Percentiles rank a stretch among this genome's conserved stretches.
Evolutionary conservation across 2,888 invertebrate species (phyloP).

Genomic region (Lamellibrachia satsuma): DNA sequence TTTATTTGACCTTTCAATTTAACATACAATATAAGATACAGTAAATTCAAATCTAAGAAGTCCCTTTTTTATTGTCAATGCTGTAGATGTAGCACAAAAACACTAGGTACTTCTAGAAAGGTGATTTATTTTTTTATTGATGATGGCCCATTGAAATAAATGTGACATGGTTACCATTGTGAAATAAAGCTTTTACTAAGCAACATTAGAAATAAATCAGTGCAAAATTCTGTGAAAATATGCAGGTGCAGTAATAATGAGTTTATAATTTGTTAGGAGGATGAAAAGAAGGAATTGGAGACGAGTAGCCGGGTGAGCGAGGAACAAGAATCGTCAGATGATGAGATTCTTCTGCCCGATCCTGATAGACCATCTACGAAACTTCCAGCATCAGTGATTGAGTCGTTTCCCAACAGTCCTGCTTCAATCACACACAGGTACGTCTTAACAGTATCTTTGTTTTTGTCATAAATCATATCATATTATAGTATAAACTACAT

Average conservation of each 20-base stretch:
- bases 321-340: constrained; percentile 55
- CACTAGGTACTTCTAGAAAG: too few relatives aligned
- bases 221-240: not conserved
- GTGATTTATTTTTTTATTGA: not conserved
- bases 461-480: not conserved
- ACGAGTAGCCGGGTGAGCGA: constrained; percentile 55
- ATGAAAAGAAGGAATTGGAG: constrained; percentile 49
- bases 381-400: constrained; percentile 54
- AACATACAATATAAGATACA: too few relatives aligned
- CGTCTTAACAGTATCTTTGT: not conserved
- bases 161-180: too few relatives aligned
- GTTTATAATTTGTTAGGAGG: constrained; percentile 37
- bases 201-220: not conserved
- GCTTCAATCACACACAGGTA: constrained; percentile 48
- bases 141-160: not conserved
- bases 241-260: not conserved
- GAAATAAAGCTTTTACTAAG: too few relatives aligned
- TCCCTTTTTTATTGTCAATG: too few relatives aligned
- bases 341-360: constrained; percentile 48
- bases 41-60: too few relatives aligned
- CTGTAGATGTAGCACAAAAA: too few relatives aligned
- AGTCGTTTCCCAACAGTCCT: constrained; percentile 75
- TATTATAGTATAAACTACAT: not conserved
- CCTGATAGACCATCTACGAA: constrained; percentile 38
- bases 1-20: too few relatives aligned